Percentiles rank a stretch among this genome's conserved stretches.
phyloP scores from a whole-genome alignment of 2,113 vertebrate genomes.

The Cacatua alba region DNA sequence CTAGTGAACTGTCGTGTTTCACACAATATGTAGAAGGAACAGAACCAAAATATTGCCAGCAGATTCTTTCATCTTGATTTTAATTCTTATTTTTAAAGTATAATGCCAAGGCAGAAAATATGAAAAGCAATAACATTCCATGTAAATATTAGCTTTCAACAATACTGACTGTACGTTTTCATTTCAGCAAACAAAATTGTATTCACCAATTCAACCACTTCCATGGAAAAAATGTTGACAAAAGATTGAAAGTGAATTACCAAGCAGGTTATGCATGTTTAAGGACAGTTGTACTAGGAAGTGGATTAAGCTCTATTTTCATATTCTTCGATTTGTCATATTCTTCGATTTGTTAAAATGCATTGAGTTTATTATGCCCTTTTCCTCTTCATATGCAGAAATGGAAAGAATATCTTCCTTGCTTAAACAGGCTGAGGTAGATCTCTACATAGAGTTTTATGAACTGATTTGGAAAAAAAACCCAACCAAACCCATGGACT shows the following conservation, averaged over 20 bases:
- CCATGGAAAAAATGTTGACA: neutral
- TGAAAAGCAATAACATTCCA: neutral
- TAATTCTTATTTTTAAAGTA: neutral
- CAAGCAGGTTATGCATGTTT: neutral
- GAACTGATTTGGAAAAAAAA: neutral
- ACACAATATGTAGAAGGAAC: neutral
- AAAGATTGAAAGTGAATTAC: neutral
- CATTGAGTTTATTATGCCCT: neutral
- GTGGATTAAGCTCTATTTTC: neutral
- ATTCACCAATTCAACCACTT: neutral
- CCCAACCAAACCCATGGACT: neutral
- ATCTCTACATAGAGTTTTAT: neutral
- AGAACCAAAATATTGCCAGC: neutral
- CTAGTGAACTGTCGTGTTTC: neutral
- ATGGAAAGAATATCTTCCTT: neutral
- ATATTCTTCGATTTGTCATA: neutral
- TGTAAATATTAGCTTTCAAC: neutral
- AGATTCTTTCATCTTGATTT: neutral
- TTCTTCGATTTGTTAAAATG: neutral
- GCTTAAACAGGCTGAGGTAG: neutral
- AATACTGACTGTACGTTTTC: neutral
- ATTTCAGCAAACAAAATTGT: neutral
- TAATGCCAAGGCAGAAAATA: neutral
- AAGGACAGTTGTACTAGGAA: neutral
- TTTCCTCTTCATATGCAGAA: neutral